Base-by-base conservation (phyloP, 1,140 invertebrate genomes). In the Sarcophaga bullata region DNA sequence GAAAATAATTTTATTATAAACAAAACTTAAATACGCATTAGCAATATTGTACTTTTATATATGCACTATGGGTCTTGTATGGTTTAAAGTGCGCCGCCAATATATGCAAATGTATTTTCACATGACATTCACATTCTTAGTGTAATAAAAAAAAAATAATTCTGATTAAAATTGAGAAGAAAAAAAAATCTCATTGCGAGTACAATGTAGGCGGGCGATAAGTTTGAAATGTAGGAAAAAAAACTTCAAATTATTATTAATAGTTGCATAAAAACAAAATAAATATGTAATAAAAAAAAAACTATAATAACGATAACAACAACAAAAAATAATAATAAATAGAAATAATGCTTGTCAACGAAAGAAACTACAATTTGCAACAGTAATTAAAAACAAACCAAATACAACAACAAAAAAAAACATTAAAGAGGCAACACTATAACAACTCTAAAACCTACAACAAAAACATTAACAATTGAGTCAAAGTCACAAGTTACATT, bases 151-250 rank as follows among this genome's bases (percentile, higher is more conserved):
- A n/a, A n/a, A n/a, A n/a, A 78, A 78, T 78, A 19, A 52, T 78
- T 50, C 6, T n/a, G 62, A 78, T 52, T 78, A 78, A 25, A 50
- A 78, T n/a, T 72, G 10, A 25, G 17, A 25, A 19, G 37, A 25
- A 37, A 46, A 73, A 73, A 78, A 78, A 78, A 52, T 78, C 75
- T 52, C 75, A 78, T 78, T 50, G 49, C 75, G 75, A 78, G 49
- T 19, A n/a, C 9, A 78, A 78, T 78, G 75, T 78, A 46, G 75
- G 75, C 75, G 75, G 50, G 48, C 75, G n/a, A 68, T 68, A 68
- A 68, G 62, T 68, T 68, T 68, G 19, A 19, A 52, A 50, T 19
- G 49, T 50, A 78, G 50, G 19, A 73, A 13, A 73, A n/a, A 52
- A 52, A 52, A 52, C 15, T n/a, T 58, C 54, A 58, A 58, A n/a